Base-by-base conservation (phyloP, 2,888 invertebrate genomes). In the Ochropacha duplaris region DNA sequence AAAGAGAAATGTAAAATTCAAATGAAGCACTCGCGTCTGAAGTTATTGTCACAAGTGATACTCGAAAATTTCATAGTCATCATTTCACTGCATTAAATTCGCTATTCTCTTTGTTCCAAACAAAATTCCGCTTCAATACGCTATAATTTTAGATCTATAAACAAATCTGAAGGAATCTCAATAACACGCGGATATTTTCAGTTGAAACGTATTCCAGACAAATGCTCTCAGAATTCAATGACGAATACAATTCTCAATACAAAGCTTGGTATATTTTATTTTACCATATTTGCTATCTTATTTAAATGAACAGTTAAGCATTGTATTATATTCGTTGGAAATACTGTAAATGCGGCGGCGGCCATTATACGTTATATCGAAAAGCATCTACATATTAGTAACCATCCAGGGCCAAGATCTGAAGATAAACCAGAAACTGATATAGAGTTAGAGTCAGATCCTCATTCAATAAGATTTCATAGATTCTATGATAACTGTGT, bases 171-270 rank as follows among this genome's bases (percentile, higher is more conserved):
- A 50, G 22, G 22, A 26, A 50, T 50, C 26, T 50, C n/a, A 26
- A 50, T n/a, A 50, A n/a, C 26, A 50, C 50, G 26, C n/a, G 52
- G 19, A 19, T 52, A 52, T 52, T 52, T 31, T 52, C 16, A 34
- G 22, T 31, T 22, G 16, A 52, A 52, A 31, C 52, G 14, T 31
- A 1, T 22, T 16, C 11, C 31, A 31, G 52, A 52, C 19, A 16
- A 31, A 31, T 6, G 19, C 52, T 19, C 16, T 1, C 8, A 16
- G 19, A 2, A 16, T 44, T 19, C 8, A 16, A 19, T 19, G 12
- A 8, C 11, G 31, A 26, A 31, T 22, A 52, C 52, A 19, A 19
- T 52, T 19, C 5, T 16, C 52, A 19, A 12, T 19, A 22, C 19
- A 11, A 16, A 52, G 12, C 19, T 22, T 19, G 6, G 12, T 22